Percentiles rank a stretch among this genome's conserved stretches.
phyloP scores from a whole-genome alignment of 2,888 invertebrate genomes.

The Cancer borealis region DNA sequence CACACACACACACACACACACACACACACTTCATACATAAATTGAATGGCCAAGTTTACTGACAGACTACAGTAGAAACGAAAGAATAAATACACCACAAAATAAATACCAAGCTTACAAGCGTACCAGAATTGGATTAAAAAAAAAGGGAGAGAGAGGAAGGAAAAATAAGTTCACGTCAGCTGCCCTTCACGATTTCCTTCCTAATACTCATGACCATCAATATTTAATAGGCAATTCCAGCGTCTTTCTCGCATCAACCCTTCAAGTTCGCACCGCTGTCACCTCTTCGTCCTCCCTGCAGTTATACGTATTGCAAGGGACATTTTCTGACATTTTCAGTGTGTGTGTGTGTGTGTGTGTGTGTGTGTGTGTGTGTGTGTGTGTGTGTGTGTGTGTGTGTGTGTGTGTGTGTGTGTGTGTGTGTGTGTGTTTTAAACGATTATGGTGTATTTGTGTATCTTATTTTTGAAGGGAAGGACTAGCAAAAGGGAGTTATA shows the following conservation, averaged over 20 bases:
- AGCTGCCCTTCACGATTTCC: background rate
- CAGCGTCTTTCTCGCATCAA: background rate
- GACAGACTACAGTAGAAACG: background rate
- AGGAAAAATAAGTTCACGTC: background rate
- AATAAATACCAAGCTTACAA: background rate
- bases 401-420: constrained; percentile 29
- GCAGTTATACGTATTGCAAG: background rate
- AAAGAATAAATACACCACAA: background rate
- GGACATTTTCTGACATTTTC: background rate
- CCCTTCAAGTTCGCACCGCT: background rate
- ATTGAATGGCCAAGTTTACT: background rate
- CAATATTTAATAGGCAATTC: constrained; percentile 37
- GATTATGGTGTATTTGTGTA: background rate
- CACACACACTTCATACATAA: constrained; percentile 5
- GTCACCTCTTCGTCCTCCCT: background rate
- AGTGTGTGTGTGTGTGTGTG: background rate
- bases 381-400: constrained; percentile 46
- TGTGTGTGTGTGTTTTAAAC: background rate
- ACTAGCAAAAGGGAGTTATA: background rate
- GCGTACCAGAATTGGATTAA: background rate
- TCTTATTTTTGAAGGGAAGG: background rate
- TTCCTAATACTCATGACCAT: constrained; percentile 22
- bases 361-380: constrained; percentile 34
- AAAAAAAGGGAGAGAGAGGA: background rate
- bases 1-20: background rate